These are phyloP conservation scores for Anseranas semipalmata DNA, from an alignment of 2,113 vertebrate genomes.

Conservation along the genomic window DNA sequence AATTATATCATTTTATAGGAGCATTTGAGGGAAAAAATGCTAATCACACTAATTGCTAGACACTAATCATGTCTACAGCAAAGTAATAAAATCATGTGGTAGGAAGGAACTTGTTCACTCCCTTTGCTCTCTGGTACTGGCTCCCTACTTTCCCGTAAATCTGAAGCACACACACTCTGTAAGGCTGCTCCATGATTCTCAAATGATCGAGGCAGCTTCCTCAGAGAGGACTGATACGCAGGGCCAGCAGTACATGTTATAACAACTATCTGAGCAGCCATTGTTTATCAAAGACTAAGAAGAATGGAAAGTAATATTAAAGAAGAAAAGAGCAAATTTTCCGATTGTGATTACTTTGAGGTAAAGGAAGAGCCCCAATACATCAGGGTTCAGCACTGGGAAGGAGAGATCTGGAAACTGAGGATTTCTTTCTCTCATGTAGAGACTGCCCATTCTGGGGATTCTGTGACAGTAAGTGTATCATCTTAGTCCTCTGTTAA, in stretches of 20 bases:
- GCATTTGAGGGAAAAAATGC: not conserved
- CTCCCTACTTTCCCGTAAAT: not conserved
- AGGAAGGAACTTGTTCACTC: not conserved
- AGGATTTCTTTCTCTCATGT: not conserved
- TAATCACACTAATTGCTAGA: too few species aligned
- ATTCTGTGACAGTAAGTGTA: not conserved
- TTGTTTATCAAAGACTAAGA: not conserved
- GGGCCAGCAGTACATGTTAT: not conserved
- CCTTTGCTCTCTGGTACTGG: not conserved
- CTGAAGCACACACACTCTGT: not conserved
- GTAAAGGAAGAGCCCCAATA: not conserved
- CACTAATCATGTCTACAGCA: not conserved
- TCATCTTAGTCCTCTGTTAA: not conserved
- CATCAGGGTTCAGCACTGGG: not conserved
- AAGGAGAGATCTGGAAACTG: not conserved
- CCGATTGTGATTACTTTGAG: not conserved
- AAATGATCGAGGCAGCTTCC: not conserved
- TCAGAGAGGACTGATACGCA: not conserved
- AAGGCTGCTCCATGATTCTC: not conserved
- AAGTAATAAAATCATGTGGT: not conserved
- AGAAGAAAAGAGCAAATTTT: conserved; percentile 7
- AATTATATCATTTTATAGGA: not conserved
- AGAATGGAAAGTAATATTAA: not conserved
- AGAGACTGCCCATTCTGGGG: not conserved
- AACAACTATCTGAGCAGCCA: not conserved